phyloP scores from a whole-genome alignment of 64 coral and sea anemone genomes.

The Actinia equina region DNA sequence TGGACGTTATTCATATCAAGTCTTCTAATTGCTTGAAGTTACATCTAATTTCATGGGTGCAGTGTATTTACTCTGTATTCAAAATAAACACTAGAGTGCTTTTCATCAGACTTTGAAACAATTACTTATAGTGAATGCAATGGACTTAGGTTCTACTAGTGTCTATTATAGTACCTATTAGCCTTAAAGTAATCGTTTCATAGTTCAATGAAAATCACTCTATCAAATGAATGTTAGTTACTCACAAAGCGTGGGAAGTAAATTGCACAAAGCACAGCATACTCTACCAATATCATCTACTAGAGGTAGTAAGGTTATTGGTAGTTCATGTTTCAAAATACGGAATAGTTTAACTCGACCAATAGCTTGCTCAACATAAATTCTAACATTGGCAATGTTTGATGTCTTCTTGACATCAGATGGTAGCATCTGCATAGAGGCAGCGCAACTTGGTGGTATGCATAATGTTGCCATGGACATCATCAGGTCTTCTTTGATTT shows the following conservation, averaged over 20 bases:
- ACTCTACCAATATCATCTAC: conserved; percentile 35
- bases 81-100: too few species aligned
- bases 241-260: not conserved
- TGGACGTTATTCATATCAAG: too few species aligned
- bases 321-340: conserved; percentile 39
- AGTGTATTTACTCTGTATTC: too few species aligned
- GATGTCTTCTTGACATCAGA: conserved; percentile 31
- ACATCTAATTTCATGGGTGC: too few species aligned
- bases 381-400: conserved; percentile 58
- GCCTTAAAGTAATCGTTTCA: too few species aligned
- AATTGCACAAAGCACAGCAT: conserved; percentile 32
- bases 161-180: too few species aligned
- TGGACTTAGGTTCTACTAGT: too few species aligned
- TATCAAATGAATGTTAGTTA: too few species aligned
- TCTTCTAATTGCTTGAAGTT: too few species aligned
- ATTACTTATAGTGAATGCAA: too few species aligned
- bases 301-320: conserved; percentile 34
- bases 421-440: conserved; percentile 34
- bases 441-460: conserved; percentile 48
- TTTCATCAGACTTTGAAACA: too few species aligned
- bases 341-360: conserved; percentile 46
- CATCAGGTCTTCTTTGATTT: conserved; percentile 47
- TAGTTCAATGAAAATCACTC: too few species aligned
- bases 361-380: conserved; percentile 49
- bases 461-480: conserved; percentile 25